Conservation (phyloP, 2,113 vertebrate genomes). For the Oncorhynchus masou region DNA sequence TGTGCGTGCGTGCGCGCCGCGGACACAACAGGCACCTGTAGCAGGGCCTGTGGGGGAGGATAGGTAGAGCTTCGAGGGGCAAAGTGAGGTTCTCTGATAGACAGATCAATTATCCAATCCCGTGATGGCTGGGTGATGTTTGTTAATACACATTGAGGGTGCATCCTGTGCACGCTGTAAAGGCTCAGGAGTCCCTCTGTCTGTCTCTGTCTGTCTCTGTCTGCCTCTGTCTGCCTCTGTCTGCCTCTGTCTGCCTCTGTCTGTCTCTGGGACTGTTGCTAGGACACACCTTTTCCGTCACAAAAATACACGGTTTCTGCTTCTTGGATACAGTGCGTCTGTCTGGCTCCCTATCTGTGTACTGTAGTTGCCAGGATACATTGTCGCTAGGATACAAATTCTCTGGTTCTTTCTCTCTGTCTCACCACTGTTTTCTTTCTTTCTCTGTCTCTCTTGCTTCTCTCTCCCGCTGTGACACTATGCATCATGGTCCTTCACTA, state of each 20-base stretch:
- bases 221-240: slow-evolving; percentile 45
- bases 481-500: slow-evolving; percentile 93
- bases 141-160: slow-evolving; percentile 84
- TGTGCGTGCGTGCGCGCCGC: slow-evolving; percentile 20
- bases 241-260: slow-evolving; percentile 28
- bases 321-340: slow-evolving; percentile 34
- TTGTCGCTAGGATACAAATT: slow-evolving; percentile 57
- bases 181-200: slow-evolving; percentile 76
- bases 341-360: slow-evolving; percentile 34
- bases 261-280: slow-evolving; percentile 61
- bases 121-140: slow-evolving; percentile 83
- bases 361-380: slow-evolving; percentile 50
- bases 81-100: slow-evolving; percentile 82
- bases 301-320: slow-evolving; percentile 42
- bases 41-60: slow-evolving; percentile 70
- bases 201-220: slow-evolving; percentile 17
- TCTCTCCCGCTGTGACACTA: slow-evolving; percentile 90
- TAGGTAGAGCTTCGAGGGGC: slow-evolving; percentile 63
- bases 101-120: slow-evolving; percentile 69
- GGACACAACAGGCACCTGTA: slow-evolving; percentile 39
- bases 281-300: slow-evolving; percentile 19
- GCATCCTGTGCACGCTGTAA: slow-evolving; percentile 81
- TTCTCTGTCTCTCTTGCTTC: slow-evolving; percentile 28
- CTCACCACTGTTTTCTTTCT: background rate
- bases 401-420: slow-evolving; percentile 27